These are phyloP conservation scores for Halichondria panicea DNA, from an alignment of 37 sponge, comb jelly and placozoan genomes.

Conservation along the genomic window DNA sequence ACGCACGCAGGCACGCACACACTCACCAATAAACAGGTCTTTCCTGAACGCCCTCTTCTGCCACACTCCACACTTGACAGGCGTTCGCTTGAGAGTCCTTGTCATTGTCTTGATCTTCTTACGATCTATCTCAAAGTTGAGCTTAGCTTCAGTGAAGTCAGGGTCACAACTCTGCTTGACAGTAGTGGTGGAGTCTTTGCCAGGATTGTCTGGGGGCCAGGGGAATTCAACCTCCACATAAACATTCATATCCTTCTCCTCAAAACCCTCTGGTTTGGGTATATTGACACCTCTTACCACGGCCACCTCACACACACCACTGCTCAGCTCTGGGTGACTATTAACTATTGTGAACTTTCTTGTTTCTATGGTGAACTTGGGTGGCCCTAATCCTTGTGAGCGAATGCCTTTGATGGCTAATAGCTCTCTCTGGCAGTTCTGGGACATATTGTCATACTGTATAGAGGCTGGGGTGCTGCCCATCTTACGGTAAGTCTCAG, in stretches of 20 bases:
- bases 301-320: conserved; percentile 73
- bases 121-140: conserved; percentile 79
- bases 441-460: conserved; percentile 73
- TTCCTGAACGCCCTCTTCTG: conserved; percentile 61
- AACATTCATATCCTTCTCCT: conserved; percentile 75
- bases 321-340: conserved; percentile 64
- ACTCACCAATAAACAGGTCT: conserved; percentile 48
- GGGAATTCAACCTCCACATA: conserved; percentile 92
- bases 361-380: conserved; percentile 88
- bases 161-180: conserved; percentile 68
- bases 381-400: conserved; percentile 61
- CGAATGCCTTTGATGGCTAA: conserved; percentile 76
- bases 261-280: conserved; percentile 63
- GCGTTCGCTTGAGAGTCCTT: conserved; percentile 74
- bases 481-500: conserved; percentile 55
- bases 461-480: conserved; percentile 56
- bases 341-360: conserved; percentile 78
- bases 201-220: conserved; percentile 64
- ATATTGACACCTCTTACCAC: conserved; percentile 54
- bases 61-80: conserved; percentile 61
- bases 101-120: conserved; percentile 59
- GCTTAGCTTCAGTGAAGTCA: conserved; percentile 35
- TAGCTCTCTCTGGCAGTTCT: conserved; percentile 71
- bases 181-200: conserved; percentile 42
- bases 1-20: neutral